Evolutionary conservation across 2,888 invertebrate species (phyloP).

Genomic region (Diaperis boleti): DNA sequence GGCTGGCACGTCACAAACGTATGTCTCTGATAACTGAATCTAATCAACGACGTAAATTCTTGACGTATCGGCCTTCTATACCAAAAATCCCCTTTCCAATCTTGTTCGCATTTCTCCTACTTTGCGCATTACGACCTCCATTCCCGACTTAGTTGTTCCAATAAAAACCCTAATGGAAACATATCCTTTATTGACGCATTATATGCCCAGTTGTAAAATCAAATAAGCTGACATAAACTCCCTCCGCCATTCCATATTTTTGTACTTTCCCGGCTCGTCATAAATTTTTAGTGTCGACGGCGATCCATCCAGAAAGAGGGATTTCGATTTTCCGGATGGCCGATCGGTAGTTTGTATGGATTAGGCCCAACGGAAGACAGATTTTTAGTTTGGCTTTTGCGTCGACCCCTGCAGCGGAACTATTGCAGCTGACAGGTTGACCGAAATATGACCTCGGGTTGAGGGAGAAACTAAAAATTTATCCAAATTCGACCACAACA

Average conservation of each 20-base stretch:
- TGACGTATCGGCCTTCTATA: too few relatives aligned
- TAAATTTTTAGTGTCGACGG: slow-evolving; percentile 21
- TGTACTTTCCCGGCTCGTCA: slow-evolving; percentile 3
- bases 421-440: not conserved
- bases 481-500: too few relatives aligned
- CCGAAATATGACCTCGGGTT: not conserved
- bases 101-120: too few relatives aligned
- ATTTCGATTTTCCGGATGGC: slow-evolving; percentile 30
- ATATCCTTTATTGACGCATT: slow-evolving; percentile 2
- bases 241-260: not conserved
- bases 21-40: too few relatives aligned
- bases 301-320: slow-evolving; percentile 17
- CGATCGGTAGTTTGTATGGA: slow-evolving; percentile 23
- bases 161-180: slow-evolving; percentile 20
- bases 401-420: not conserved
- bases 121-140: too few relatives aligned
- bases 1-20: too few relatives aligned
- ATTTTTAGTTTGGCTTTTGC: not conserved
- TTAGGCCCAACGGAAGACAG: slow-evolving; percentile 18
- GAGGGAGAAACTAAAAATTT: too few relatives aligned
- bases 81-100: too few relatives aligned
- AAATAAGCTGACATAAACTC: slow-evolving; percentile 7
- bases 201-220: slow-evolving; percentile 9
- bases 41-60: too few relatives aligned
- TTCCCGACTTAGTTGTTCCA: too few relatives aligned